Percentiles rank a stretch among this genome's conserved stretches.
Conservation (phyloP, 1,140 invertebrate genomes). For the Drosophila malerkotliana region DNA sequence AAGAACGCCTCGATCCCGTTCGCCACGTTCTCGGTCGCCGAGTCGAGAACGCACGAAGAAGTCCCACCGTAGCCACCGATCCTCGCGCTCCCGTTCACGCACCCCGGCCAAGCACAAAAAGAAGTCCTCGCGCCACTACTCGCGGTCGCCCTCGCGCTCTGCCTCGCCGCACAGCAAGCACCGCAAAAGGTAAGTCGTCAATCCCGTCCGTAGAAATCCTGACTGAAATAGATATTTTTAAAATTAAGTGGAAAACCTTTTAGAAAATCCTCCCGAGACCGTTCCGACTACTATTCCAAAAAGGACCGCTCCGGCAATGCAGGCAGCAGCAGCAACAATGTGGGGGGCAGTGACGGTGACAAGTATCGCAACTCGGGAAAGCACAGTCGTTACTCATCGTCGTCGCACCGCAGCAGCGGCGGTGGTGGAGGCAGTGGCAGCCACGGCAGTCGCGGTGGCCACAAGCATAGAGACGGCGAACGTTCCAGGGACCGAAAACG, state of each 20-base stretch:
- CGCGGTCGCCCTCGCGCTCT: conserved; percentile 74
- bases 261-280: conserved; percentile 71
- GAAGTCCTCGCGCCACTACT: conserved; percentile 76
- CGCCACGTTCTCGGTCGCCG: conserved; percentile 65
- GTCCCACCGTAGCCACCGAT: conserved; percentile 70
- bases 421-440: conserved; percentile 24
- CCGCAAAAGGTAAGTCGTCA: conserved; percentile 69
- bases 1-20: conserved; percentile 67
- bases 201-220: neutral
- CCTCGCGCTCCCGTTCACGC: conserved; percentile 84
- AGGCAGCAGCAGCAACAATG: conserved; percentile 53
- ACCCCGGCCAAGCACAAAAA: conserved; percentile 76
- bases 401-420: conserved; percentile 55
- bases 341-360: conserved; percentile 38
- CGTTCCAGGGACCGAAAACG: conserved; percentile 80
- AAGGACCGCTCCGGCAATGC: conserved; percentile 65
- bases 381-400: conserved; percentile 61
- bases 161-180: conserved; percentile 81
- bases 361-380: conserved; percentile 74
- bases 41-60: conserved; percentile 84
- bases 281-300: conserved; percentile 72
- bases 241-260: neutral
- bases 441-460: conserved; percentile 53
- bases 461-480: conserved; percentile 74
- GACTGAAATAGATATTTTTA: neutral